phyloP scores from a whole-genome alignment of 1,140 invertebrate species.

The Hyphantria cunea region DNA sequence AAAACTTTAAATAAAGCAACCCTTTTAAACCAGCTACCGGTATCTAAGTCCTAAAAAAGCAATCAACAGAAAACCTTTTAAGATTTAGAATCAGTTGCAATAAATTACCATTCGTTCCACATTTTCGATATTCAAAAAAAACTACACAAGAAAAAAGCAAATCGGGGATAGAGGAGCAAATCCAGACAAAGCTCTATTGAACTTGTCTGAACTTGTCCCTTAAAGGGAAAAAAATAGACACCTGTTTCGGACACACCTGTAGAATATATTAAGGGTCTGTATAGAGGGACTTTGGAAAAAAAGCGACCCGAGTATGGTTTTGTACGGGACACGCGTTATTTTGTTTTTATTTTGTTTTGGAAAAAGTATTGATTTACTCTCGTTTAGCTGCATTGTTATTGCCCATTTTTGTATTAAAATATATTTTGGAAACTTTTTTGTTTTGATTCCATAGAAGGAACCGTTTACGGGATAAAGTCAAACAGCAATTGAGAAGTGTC shows the following conservation, averaged over 20 bases:
- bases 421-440: slow-evolving; percentile 13
- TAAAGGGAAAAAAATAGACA: slow-evolving; percentile 45
- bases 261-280: slow-evolving; percentile 47
- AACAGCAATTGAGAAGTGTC: background rate
- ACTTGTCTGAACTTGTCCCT: slow-evolving; percentile 57
- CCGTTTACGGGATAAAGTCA: slow-evolving; percentile 1
- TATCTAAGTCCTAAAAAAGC: slow-evolving; percentile 8
- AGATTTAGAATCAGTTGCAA: slow-evolving; percentile 47
- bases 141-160: slow-evolving; percentile 47
- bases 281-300: slow-evolving; percentile 33
- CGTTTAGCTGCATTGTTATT: slow-evolving; percentile 21
- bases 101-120: slow-evolving; percentile 54
- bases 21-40: slow-evolving; percentile 14
- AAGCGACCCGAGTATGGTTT: slow-evolving; percentile 19
- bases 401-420: slow-evolving; percentile 28
- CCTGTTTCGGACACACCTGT: slow-evolving; percentile 68
- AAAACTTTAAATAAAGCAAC: no score
- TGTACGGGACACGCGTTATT: slow-evolving; percentile 18
- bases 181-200: slow-evolving; percentile 56
- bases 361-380: slow-evolving; percentile 29
- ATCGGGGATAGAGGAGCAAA: slow-evolving; percentile 46
- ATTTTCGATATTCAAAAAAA: slow-evolving; percentile 33
- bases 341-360: slow-evolving; percentile 15
- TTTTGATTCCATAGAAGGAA: slow-evolving; percentile 5
- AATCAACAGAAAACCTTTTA: slow-evolving; percentile 37